Evolutionary conservation across 2,888 invertebrate species (phyloP).

Genomic region (Drosophila setosimentum): DNA sequence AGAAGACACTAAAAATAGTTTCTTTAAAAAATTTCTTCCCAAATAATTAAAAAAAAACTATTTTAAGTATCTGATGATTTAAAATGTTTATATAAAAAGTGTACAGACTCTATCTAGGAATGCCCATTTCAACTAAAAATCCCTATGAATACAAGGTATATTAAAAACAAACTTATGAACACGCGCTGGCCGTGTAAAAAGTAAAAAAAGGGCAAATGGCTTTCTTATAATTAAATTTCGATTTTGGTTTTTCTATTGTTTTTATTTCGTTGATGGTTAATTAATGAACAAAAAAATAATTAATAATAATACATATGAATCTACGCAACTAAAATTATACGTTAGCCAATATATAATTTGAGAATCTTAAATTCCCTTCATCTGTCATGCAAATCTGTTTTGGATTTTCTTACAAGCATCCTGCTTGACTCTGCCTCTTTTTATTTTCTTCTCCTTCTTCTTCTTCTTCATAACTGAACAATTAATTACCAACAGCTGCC

Average conservation of each 20-base stretch:
- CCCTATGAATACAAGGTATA: conserved; percentile 5
- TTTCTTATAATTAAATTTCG: conserved; percentile 78
- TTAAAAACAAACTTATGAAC: conserved; percentile 23
- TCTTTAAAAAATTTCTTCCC: neutral
- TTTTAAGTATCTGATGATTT: neutral
- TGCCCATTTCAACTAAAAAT: neutral
- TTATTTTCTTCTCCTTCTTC: conserved; percentile 1
- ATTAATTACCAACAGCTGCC: conserved; percentile 63
- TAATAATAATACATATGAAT: conserved; percentile 41
- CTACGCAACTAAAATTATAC: conserved; percentile 41
- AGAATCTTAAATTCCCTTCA: conserved; percentile 24
- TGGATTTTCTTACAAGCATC: conserved; percentile 59
- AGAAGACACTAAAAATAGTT: neutral
- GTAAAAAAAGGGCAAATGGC: conserved; percentile 55
- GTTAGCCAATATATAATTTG: conserved; percentile 32
- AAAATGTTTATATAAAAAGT: neutral
- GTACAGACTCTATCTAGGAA: neutral
- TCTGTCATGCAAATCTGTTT: conserved; percentile 69
- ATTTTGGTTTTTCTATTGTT: conserved; percentile 4
- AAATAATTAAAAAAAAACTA: neutral
- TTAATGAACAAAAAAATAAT: conserved; percentile 72
- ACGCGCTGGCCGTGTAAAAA: conserved; percentile 46
- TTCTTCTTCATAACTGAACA: conserved; percentile 10
- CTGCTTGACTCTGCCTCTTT: conserved; percentile 41
- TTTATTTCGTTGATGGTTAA: conserved; percentile 13